Evolutionary conservation across 37 sponge, comb jelly and placozoan species (phyloP).

Genomic region (Spongilla lacustris): DNA sequence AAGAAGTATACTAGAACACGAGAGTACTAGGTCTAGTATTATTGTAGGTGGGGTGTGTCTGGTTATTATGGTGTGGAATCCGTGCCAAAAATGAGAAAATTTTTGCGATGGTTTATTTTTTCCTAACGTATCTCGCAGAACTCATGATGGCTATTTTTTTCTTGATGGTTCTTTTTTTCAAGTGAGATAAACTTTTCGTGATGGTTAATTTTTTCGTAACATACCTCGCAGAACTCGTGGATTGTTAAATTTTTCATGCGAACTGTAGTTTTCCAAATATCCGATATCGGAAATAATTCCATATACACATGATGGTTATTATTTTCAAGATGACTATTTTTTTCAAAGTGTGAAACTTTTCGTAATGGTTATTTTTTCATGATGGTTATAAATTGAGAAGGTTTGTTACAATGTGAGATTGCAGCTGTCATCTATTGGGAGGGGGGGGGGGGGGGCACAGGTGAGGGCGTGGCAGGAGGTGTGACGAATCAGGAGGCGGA

Average conservation of each 20-base stretch:
- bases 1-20: too few species aligned
- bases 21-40: too few species aligned
- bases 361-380: not conserved
- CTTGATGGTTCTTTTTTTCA: constrained; percentile 1
- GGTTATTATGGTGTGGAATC: not conserved
- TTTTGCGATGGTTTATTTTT: not conserved
- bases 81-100: constrained; percentile 1
- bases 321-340: not conserved
- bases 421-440: not conserved
- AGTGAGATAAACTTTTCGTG: constrained; percentile 1
- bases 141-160: constrained; percentile 1
- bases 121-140: not conserved
- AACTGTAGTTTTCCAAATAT: not conserved
- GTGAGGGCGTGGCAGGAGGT: too few species aligned
- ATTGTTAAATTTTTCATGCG: not conserved
- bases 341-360: not conserved
- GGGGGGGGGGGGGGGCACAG: too few species aligned
- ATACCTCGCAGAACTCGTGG: not conserved
- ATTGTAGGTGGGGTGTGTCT: too few species aligned
- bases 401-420: not conserved
- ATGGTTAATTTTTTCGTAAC: not conserved
- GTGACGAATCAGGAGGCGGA: too few species aligned
- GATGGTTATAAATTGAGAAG: not conserved
- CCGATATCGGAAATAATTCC: not conserved
- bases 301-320: not conserved